Evolutionary conservation across 2,888 invertebrate species (phyloP).

Genomic region (Masnerella sp.): DNA sequence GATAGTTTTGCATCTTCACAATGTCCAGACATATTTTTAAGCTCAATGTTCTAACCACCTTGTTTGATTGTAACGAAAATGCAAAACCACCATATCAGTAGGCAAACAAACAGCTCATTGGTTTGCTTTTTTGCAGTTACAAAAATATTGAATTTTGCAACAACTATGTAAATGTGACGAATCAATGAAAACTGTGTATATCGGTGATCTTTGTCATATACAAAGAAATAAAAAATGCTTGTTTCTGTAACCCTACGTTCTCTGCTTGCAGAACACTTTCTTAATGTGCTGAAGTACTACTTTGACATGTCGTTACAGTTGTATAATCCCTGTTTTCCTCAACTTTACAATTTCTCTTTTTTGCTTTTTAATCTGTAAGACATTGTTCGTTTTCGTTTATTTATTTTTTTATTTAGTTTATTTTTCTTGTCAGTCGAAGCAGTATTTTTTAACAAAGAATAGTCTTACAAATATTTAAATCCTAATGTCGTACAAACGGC

Average conservation of each 20-base stretch:
- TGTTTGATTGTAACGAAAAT: too few relatives aligned
- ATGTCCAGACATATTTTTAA: too few relatives aligned
- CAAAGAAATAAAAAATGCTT: slow-evolving; percentile 11
- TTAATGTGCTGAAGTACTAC: slow-evolving; percentile 21
- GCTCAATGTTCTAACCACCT: too few relatives aligned
- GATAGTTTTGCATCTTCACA: too few relatives aligned
- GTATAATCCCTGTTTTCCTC: slow-evolving; percentile 16
- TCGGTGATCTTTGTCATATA: too few relatives aligned
- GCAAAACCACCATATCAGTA: background rate
- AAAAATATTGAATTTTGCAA: slow-evolving; percentile 23
- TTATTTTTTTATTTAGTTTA: background rate
- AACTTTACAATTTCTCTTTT: background rate
- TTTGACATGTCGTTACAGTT: background rate
- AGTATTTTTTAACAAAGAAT: background rate
- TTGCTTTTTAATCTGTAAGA: background rate
- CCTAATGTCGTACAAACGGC: slow-evolving; percentile 36
- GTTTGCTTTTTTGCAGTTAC: background rate
- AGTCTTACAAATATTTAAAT: slow-evolving; percentile 7
- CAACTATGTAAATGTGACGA: too few relatives aligned
- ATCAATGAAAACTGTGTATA: background rate
- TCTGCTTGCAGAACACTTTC: slow-evolving; percentile 6
- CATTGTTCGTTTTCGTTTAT: too few relatives aligned
- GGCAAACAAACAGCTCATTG: slow-evolving; percentile 9
- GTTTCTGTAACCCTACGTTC: background rate
- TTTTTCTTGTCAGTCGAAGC: slow-evolving; percentile 30